Conservation (phyloP, 2,113 vertebrate genomes). For the Plectropomus leopardus region DNA sequence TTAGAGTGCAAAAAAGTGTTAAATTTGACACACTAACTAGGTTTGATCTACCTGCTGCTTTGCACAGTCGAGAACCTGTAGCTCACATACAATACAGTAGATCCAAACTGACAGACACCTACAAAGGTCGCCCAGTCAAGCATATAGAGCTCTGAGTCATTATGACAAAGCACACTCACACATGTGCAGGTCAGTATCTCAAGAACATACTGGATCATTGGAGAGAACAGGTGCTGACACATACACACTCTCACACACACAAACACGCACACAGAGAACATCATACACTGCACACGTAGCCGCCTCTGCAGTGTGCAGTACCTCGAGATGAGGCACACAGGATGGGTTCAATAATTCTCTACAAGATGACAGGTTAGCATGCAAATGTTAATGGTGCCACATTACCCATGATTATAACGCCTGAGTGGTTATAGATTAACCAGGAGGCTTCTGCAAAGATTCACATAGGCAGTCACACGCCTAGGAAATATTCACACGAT, state of each 20-base stretch:
- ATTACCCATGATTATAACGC: slow-evolving; percentile 32
- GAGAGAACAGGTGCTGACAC: neutral
- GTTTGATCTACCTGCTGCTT: neutral
- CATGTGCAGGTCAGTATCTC: slow-evolving; percentile 14
- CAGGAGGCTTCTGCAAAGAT: slow-evolving; percentile 1
- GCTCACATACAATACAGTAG: neutral
- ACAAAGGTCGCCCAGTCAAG: slow-evolving; percentile 12
- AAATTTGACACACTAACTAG: neutral
- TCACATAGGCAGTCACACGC: neutral
- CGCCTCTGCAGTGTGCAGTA: neutral
- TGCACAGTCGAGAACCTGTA: neutral
- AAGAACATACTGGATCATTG: neutral
- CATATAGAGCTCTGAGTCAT: neutral
- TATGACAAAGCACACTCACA: slow-evolving; percentile 1
- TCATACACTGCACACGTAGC: neutral
- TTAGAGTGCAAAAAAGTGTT: neutral
- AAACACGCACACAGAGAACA: neutral
- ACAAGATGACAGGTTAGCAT: slow-evolving; percentile 37
- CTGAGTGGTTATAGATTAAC: slow-evolving; percentile 22
- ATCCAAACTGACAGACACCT: slow-evolving; percentile 1
- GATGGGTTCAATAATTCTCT: slow-evolving; percentile 21
- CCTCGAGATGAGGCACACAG: slow-evolving; percentile 7
- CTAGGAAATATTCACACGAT: neutral
- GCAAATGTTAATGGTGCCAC: slow-evolving; percentile 42
- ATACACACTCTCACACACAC: neutral